Evolutionary conservation across 1,140 invertebrate genomes (phyloP), one percentile per base, ranked within the genome.

Genomic region (Cydia pomonella): DNA sequence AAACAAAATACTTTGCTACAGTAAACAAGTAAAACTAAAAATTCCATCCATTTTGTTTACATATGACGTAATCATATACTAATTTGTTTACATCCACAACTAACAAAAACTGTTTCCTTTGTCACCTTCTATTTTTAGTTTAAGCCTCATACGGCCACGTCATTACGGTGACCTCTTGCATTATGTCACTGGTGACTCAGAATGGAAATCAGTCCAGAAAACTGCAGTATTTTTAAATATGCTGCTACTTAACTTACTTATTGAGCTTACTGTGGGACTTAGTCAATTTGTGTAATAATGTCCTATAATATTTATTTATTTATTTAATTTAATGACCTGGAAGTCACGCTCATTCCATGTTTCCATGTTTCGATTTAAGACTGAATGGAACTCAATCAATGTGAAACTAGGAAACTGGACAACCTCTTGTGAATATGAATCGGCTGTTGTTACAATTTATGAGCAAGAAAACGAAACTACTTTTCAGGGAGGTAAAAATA

Each of bases 131-230:
- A 69, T 69, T 18, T 69, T 69, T 69, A 69, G 33, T 33, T 59
- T 10, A 59, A 29, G 23, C 64, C 64, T 29, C 64, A 69, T 18
- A 29, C n/a, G 64, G 29, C 41, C 64, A 38, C 64, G 64, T 69
- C 64, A 69, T 69, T 18, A 69, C 18, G 27, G 29, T 41, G 63
- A 66, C 63, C 27, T 66, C 63, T 33, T 38, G 64, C 63, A 69
- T 69, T 69, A 16, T 69, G 64, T 69, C 64, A 69, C n/a, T 33
- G 16, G 29, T 69, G 64, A 69, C 13, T 69, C 64, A 69, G 7
- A 18, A 41, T 69, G 64, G 27, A 69, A 41, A 69, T 69, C 29
- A 38, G 13, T 38, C 41, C 29, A 69, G 64, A 59, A 59, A 59
- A 23, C 18, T 23, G 10, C 6, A 23, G 21, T 23, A 59, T 59